phyloP scores from a whole-genome alignment of 2,797 vertebrate genomes.

The Liasis olivaceus region DNA sequence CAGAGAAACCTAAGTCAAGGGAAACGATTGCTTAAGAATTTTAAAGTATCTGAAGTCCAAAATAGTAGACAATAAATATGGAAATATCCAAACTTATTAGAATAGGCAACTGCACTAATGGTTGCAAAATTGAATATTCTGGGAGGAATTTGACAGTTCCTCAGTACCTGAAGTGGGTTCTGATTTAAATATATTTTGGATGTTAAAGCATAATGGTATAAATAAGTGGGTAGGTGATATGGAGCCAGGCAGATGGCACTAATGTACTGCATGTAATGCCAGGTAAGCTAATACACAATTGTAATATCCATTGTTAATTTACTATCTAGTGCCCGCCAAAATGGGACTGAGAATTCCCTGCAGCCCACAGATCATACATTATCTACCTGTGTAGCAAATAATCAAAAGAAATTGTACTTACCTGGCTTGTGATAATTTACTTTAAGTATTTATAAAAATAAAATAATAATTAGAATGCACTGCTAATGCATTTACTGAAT shows the following conservation, averaged over 20 bases:
- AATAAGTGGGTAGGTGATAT: too few species aligned
- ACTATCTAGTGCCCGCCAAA: too few species aligned
- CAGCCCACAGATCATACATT: too few species aligned
- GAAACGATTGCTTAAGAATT: slow-evolving; percentile 18
- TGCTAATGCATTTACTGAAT: background rate
- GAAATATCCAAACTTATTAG: background rate
- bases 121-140: accelerated
- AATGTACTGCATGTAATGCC: too few species aligned
- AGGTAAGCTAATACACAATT: background rate
- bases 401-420: background rate
- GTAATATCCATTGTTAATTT: background rate
- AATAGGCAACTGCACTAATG: accelerated
- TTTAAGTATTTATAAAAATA: background rate
- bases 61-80: slow-evolving; percentile 6
- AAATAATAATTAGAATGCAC: background rate
- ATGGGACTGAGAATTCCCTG: too few species aligned
- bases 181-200: background rate
- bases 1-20: background rate
- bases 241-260: background rate
- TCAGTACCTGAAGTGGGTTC: background rate
- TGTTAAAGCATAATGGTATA: background rate
- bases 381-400: background rate
- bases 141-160: accelerated
- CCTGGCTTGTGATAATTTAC: background rate
- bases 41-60: background rate